These are phyloP conservation scores for Rhynchopsitta pachyrhyncha DNA, from an alignment of 2,113 vertebrate species.

Conservation along the genomic window DNA sequence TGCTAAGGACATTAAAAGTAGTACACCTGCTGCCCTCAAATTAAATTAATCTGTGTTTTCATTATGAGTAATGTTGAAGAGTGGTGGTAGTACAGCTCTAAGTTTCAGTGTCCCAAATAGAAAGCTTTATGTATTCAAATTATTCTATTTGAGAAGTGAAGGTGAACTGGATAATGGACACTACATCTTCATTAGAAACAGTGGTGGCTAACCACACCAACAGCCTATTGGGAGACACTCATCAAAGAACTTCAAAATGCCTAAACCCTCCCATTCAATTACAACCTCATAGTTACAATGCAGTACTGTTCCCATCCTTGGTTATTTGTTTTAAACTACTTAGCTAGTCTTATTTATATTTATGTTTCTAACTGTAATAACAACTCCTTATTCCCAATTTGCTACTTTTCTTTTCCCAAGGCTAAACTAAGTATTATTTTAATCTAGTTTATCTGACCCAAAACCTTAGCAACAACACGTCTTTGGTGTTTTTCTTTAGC, in stretches of 20 bases:
- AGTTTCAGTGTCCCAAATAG: background rate
- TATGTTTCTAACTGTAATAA: background rate
- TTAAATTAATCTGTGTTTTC: background rate
- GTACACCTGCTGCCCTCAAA: background rate
- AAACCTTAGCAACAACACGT: background rate
- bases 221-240: background rate
- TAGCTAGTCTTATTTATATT: background rate
- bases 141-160: background rate
- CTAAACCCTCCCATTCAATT: background rate
- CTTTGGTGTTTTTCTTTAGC: background rate
- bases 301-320: background rate
- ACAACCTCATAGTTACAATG: background rate
- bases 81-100: background rate
- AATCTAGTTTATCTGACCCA: background rate
- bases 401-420: background rate
- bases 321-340: background rate
- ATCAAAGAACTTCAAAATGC: background rate
- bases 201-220: background rate
- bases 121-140: background rate
- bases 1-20: background rate
- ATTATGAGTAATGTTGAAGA: background rate
- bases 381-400: slow-evolving; percentile 15
- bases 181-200: background rate
- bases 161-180: background rate
- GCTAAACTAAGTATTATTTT: background rate